phyloP scores from a whole-genome alignment of 1,140 invertebrate species.

The Melipona quadrifasciata region DNA sequence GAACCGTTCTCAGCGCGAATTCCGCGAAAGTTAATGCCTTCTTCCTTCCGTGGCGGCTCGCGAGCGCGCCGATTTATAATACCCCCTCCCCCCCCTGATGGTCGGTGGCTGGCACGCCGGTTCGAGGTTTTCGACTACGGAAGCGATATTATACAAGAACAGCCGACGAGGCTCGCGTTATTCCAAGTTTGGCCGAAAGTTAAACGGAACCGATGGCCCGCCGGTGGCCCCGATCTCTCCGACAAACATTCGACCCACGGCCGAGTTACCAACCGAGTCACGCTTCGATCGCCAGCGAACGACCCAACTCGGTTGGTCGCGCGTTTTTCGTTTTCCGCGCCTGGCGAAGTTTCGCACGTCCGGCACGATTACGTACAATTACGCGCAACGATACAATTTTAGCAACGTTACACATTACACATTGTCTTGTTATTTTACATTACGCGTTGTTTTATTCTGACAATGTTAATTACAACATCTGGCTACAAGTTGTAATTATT shows the following conservation, averaged over 20 bases:
- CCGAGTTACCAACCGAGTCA: background rate
- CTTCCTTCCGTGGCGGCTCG: background rate
- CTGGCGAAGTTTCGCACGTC: no score
- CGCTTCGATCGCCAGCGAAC: background rate
- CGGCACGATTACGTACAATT: no score
- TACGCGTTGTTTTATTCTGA: no score
- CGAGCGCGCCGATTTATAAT: conserved; percentile 12
- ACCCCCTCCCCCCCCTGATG: background rate
- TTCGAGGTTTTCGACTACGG: conserved; percentile 20
- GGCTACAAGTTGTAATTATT: no score
- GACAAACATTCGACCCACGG: background rate
- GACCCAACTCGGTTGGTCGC: background rate
- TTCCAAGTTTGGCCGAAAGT: conserved; percentile 34
- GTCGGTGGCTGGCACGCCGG: background rate
- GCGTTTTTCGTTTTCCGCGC: no score
- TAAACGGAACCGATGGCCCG: conserved; percentile 8
- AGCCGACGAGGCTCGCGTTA: conserved; percentile 3
- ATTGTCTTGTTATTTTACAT: no score
- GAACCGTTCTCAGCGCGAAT: background rate
- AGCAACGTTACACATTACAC: no score
- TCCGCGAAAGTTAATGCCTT: conserved; percentile 4
- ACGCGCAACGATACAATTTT: no score
- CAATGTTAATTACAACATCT: no score
- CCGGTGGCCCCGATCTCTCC: background rate
- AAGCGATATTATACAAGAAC: conserved; percentile 36